Evolutionary conservation across 2,113 vertebrate species (phyloP).

Genomic region (Sylvietta virens): DNA sequence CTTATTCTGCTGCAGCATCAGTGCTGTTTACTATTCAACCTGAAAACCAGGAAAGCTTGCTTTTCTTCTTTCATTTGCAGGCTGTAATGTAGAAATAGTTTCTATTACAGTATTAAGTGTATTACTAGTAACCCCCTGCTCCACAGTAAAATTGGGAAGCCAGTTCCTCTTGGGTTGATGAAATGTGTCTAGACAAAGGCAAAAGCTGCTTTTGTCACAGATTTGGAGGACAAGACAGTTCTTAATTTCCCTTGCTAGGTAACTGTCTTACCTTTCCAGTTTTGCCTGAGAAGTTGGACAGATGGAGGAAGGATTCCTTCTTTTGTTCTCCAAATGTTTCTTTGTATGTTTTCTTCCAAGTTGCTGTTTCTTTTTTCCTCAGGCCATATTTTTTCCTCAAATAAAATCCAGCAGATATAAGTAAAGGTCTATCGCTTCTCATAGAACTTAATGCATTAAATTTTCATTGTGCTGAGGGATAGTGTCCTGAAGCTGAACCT

Average conservation of each 20-base stretch:
- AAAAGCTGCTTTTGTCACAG: background rate
- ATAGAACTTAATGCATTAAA: background rate
- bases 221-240: background rate
- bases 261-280: background rate
- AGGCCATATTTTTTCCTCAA: background rate
- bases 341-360: background rate
- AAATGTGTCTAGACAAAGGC: background rate
- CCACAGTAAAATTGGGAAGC: background rate
- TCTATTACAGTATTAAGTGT: background rate
- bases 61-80: background rate
- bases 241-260: background rate
- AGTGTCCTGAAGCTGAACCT: background rate
- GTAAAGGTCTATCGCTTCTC: background rate
- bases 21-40: background rate
- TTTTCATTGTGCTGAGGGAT: background rate
- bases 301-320: background rate
- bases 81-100: background rate
- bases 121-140: background rate
- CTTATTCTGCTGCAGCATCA: background rate
- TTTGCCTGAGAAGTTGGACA: background rate
- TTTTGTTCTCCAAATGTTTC: background rate
- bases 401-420: background rate
- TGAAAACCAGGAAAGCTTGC: background rate
- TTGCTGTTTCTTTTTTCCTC: background rate
- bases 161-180: background rate